phyloP scores from a whole-genome alignment of 2,113 vertebrate genomes.

The Alosa alosa region DNA sequence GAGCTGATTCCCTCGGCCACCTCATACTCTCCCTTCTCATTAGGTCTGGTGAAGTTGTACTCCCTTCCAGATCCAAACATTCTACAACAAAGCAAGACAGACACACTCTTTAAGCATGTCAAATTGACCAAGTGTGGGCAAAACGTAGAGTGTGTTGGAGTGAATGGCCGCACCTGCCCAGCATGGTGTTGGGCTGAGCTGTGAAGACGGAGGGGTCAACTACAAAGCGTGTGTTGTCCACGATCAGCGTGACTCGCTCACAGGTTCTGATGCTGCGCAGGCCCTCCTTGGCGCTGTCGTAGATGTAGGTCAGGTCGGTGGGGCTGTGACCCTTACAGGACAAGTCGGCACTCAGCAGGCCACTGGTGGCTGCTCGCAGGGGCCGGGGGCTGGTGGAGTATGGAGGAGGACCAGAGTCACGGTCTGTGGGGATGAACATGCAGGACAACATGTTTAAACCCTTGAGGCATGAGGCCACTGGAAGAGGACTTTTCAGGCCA shows the following conservation, averaged over 20 bases:
- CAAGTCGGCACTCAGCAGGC: constrained; percentile 76
- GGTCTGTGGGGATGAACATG: constrained; percentile 69
- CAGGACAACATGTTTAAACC: background rate
- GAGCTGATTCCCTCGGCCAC: constrained; percentile 97
- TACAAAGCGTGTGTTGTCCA: constrained; percentile 96
- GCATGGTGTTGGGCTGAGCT: constrained; percentile 97
- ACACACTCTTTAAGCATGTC: background rate
- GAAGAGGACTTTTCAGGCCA: background rate
- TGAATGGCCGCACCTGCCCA: constrained; percentile 83
- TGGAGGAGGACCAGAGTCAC: constrained; percentile 85
- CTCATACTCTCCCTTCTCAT: constrained; percentile 97
- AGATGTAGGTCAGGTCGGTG: constrained; percentile 88
- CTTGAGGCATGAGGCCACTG: background rate
- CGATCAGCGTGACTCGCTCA: constrained; percentile 90
- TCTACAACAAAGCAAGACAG: constrained; percentile 56
- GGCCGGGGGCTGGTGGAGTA: constrained; percentile 78
- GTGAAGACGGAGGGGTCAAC: constrained; percentile 96
- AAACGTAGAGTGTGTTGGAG: background rate
- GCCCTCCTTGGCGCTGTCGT: constrained; percentile 86
- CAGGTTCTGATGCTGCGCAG: constrained; percentile 77
- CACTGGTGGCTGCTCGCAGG: constrained; percentile 76
- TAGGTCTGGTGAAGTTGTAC: constrained; percentile 95
- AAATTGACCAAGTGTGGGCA: background rate
- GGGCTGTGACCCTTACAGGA: constrained; percentile 75
- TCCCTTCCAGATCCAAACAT: constrained; percentile 98